These are phyloP conservation scores for Drosophila kurseongensis DNA, from an alignment of 1,140 invertebrate species.

Conservation along the genomic window DNA sequence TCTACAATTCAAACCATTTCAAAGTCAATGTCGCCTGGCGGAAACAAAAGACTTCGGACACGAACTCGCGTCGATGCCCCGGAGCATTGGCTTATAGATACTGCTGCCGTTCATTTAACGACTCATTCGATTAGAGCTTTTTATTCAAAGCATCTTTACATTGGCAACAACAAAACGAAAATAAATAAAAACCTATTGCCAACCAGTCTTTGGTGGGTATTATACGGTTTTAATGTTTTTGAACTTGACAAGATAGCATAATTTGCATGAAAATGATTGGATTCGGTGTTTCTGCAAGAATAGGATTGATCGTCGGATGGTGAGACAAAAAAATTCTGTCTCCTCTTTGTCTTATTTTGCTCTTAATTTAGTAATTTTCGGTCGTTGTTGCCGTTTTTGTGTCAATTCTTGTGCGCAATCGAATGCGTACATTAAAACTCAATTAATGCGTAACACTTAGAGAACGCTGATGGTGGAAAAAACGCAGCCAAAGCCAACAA, in stretches of 20 bases:
- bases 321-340: constrained; percentile 47
- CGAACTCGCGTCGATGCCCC: constrained; percentile 52
- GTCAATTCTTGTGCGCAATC: constrained; percentile 48
- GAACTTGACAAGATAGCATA: constrained; percentile 72
- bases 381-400: constrained; percentile 22
- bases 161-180: constrained; percentile 31
- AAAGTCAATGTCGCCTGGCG: constrained; percentile 60
- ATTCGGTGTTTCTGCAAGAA: constrained; percentile 57
- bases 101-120: constrained; percentile 54
- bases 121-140: constrained; percentile 65
- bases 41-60: constrained; percentile 79
- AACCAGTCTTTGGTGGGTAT: constrained; percentile 23
- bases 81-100: constrained; percentile 24
- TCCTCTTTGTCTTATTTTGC: constrained; percentile 17
- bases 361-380: constrained; percentile 41
- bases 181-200: constrained; percentile 17
- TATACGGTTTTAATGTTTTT: constrained; percentile 76
- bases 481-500: constrained; percentile 5
- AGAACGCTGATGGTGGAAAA: constrained; percentile 26
- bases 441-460: constrained; percentile 65
- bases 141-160: constrained; percentile 51
- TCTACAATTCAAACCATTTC: constrained; percentile 44
- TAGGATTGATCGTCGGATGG: constrained; percentile 27
- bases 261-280: constrained; percentile 75
- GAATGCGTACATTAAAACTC: constrained; percentile 72